Conservation (phyloP, 2,888 invertebrate genomes). For the Drosophila bunnanda region DNA sequence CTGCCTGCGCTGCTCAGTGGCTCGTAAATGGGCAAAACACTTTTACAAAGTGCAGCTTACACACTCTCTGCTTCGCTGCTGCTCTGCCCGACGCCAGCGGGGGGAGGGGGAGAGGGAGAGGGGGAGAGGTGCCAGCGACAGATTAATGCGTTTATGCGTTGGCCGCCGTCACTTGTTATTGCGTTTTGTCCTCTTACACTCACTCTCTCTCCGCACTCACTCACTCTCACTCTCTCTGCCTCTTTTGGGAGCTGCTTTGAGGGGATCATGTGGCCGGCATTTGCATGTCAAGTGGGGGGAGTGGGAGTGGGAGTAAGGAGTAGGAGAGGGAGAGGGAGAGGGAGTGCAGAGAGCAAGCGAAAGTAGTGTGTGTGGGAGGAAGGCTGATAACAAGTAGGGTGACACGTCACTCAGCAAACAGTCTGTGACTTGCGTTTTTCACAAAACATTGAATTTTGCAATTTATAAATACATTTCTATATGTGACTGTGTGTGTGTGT, state of each 20-base stretch:
- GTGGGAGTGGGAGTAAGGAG: neutral
- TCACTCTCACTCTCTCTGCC: neutral
- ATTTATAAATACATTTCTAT: slow-evolving; percentile 1
- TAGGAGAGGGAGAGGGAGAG: neutral
- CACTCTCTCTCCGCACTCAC: neutral
- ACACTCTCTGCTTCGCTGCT: slow-evolving; percentile 12
- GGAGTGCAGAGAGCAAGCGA: neutral
- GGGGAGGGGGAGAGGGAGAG: neutral
- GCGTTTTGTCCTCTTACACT: slow-evolving; percentile 2
- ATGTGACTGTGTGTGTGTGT: neutral
- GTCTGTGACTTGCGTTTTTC: neutral
- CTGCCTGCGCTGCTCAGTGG: slow-evolving; percentile 56
- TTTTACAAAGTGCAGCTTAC: slow-evolving; percentile 75
- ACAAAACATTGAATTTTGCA: slow-evolving; percentile 1
- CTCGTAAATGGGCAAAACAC: slow-evolving; percentile 79
- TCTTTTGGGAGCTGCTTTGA: slow-evolving; percentile 10
- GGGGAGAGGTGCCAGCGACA: slow-evolving; percentile 20
- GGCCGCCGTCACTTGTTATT: slow-evolving; percentile 25
- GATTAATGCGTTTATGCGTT: slow-evolving; percentile 50
- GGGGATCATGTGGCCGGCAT: slow-evolving; percentile 16
- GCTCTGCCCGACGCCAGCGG: neutral
- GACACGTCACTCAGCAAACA: neutral
- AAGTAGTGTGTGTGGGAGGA: neutral
- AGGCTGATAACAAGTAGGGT: slow-evolving; percentile 3
- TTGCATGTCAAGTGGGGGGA: slow-evolving; percentile 7